These are phyloP conservation scores for Amblyopsis rosae DNA, from an alignment of 2,113 vertebrate genomes.

Conservation along the genomic window DNA sequence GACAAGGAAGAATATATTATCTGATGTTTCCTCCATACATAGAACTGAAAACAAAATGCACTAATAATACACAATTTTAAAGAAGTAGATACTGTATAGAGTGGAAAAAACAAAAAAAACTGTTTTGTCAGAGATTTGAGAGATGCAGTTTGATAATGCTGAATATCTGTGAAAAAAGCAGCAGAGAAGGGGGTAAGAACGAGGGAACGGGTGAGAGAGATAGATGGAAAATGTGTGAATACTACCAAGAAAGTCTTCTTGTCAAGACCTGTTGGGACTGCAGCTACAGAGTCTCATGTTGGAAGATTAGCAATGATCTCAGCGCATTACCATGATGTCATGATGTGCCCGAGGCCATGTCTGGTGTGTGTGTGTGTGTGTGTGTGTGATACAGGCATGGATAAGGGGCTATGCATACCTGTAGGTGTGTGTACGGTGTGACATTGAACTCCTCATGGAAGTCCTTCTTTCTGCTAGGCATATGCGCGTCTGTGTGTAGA, in stretches of 20 bases:
- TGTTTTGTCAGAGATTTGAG: not conserved
- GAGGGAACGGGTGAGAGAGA: constrained; percentile 16
- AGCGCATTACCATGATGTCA: constrained; percentile 73
- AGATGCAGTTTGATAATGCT: not conserved
- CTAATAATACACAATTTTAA: not conserved
- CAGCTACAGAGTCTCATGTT: constrained; percentile 32
- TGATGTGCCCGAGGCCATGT: constrained; percentile 61
- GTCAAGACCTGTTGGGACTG: constrained; percentile 69
- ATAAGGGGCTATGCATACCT: constrained; percentile 6
- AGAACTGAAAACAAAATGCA: not conserved
- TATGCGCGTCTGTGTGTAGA: not conserved
- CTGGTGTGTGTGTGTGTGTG: constrained; percentile 35
- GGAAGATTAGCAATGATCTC: constrained; percentile 73
- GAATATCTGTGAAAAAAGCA: not conserved
- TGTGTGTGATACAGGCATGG: constrained; percentile 8
- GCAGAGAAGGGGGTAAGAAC: not conserved
- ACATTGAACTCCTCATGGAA: not conserved
- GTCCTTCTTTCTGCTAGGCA: not conserved
- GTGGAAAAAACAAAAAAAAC: not conserved
- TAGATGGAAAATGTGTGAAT: not conserved
- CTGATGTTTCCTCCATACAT: not conserved
- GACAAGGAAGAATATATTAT: not conserved
- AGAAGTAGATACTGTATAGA: not conserved
- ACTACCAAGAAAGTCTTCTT: constrained; percentile 45
- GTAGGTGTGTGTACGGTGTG: not conserved